phyloP scores from a whole-genome alignment of 2,113 vertebrate genomes.

The Neotoma lepida region DNA sequence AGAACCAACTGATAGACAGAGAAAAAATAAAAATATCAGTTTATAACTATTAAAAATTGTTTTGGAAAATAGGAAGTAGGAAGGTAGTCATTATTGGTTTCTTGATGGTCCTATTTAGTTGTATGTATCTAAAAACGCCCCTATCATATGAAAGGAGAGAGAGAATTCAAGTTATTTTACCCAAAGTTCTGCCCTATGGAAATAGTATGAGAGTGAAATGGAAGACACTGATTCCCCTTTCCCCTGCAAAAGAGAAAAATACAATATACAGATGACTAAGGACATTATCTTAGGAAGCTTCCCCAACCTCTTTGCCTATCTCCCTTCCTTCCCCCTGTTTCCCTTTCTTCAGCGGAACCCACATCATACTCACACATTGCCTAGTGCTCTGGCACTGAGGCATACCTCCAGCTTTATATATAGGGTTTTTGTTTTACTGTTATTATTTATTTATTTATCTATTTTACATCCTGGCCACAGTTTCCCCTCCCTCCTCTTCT shows the following conservation, averaged over 20 bases:
- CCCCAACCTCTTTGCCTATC: background rate
- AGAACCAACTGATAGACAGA: slow-evolving; percentile 2
- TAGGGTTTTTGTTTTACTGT: background rate
- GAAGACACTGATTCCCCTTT: background rate
- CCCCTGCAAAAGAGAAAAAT: background rate
- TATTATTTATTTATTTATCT: background rate
- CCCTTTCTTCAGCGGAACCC: background rate
- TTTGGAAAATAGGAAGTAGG: background rate
- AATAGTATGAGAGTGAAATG: background rate
- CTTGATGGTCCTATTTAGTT: background rate
- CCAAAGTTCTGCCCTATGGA: background rate
- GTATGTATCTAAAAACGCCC: too few species aligned
- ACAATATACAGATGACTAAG: background rate
- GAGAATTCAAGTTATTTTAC: background rate
- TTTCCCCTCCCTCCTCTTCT: background rate
- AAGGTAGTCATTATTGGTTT: background rate
- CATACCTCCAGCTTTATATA: background rate
- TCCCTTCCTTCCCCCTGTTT: background rate
- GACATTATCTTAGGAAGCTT: background rate
- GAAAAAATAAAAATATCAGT: background rate
- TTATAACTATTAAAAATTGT: background rate
- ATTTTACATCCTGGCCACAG: background rate
- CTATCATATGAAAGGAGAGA: background rate
- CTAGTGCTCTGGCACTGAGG: background rate
- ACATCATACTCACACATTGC: background rate